These are phyloP conservation scores for Cerastoderma edule DNA, from an alignment of 2,888 invertebrate species.

Conservation along the genomic window DNA sequence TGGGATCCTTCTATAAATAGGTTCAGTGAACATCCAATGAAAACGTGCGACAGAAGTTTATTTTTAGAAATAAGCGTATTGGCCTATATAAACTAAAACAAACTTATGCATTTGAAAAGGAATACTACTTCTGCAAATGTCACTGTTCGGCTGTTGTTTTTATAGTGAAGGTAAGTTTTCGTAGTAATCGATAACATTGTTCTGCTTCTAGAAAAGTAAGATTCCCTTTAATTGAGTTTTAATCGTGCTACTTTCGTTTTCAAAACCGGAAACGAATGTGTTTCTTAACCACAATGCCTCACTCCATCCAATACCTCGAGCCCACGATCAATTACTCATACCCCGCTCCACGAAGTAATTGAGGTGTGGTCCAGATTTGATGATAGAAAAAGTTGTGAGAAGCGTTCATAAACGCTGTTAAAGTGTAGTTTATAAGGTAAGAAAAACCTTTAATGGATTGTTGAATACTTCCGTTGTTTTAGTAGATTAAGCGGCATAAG, in stretches of 20 bases:
- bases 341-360: slow-evolving; percentile 75
- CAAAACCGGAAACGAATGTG: slow-evolving; percentile 31
- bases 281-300: slow-evolving; percentile 41
- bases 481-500: too few relatives aligned
- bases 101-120: background rate
- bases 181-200: too few relatives aligned
- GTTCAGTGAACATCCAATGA: slow-evolving; percentile 10
- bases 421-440: slow-evolving; percentile 34
- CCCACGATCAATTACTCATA: slow-evolving; percentile 56
- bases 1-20: slow-evolving; percentile 16
- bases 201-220: too few relatives aligned
- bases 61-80: slow-evolving; percentile 20
- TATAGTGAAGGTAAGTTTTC: background rate
- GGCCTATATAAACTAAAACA: background rate
- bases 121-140: too few relatives aligned
- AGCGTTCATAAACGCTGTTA: slow-evolving; percentile 44
- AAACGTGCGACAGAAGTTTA: background rate
- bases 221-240: too few relatives aligned
- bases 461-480: too few relatives aligned
- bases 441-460: background rate
- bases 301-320: slow-evolving; percentile 40
- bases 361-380: slow-evolving; percentile 76
- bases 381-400: slow-evolving; percentile 52
- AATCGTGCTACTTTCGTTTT: slow-evolving; percentile 42
- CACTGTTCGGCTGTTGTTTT: background rate